phyloP scores from a whole-genome alignment of 2,113 vertebrate genomes.

The Nothobranchius furzeri region DNA sequence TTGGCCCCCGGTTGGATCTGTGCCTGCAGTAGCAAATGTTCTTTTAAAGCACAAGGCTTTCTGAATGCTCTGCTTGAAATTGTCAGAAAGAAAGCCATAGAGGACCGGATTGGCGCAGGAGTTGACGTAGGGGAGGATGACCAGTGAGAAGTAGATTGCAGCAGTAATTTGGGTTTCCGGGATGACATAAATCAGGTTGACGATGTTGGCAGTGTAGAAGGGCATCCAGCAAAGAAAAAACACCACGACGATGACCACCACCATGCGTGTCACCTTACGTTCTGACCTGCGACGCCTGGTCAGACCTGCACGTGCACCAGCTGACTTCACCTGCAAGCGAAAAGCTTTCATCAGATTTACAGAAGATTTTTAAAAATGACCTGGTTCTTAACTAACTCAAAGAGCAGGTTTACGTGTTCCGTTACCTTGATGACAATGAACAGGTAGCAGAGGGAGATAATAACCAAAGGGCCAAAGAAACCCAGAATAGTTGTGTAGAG shows the following conservation, averaged over 20 bases:
- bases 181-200: conserved; percentile 86
- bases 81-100: conserved; percentile 90
- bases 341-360: not conserved
- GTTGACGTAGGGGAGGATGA: conserved; percentile 90
- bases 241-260: conserved; percentile 90
- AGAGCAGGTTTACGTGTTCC: not conserved
- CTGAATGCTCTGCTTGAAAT: conserved; percentile 90
- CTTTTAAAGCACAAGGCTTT: conserved; percentile 85
- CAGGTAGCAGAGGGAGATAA: conserved; percentile 92
- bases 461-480: conserved; percentile 86
- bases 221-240: conserved; percentile 93
- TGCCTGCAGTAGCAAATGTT: conserved; percentile 41
- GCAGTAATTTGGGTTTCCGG: conserved; percentile 76
- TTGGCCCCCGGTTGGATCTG: not conserved
- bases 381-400: not conserved
- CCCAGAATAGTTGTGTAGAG: conserved; percentile 87
- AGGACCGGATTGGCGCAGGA: conserved; percentile 93
- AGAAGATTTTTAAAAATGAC: not conserved
- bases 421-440: conserved; percentile 86
- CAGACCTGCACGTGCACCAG: conserved; percentile 82
- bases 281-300: conserved; percentile 84
- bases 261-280: conserved; percentile 91
- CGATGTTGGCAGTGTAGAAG: conserved; percentile 87
- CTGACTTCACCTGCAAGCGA: conserved; percentile 80
- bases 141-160: conserved; percentile 83